A percentile compares a stretch with the other conserved stretches of the same genome.
phyloP scores from a whole-genome alignment of 2,888 invertebrate species.

The Rhabditoides inermis region DNA sequence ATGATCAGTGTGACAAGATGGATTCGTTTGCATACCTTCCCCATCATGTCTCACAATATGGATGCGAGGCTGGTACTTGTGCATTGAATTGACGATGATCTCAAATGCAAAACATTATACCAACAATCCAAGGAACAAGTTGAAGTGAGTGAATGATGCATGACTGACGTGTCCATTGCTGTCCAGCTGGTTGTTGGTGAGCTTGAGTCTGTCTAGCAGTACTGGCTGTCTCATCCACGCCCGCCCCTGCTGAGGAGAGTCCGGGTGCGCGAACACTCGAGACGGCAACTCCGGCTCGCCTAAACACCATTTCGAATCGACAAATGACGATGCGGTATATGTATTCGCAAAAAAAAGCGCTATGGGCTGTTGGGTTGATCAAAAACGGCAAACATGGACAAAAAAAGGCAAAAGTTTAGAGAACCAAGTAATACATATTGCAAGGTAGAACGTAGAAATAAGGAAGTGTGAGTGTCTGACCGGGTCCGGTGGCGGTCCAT shows the following conservation, averaged over 20 bases:
- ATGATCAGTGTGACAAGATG: slow-evolving; percentile 80
- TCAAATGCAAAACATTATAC: slow-evolving; percentile 62
- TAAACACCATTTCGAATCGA: slow-evolving; percentile 11
- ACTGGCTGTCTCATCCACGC: slow-evolving; percentile 82
- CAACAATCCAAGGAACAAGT: no score
- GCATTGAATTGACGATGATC: slow-evolving; percentile 99
- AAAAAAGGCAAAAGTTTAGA: no score
- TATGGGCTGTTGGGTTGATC: no score
- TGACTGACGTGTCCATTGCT: slow-evolving; percentile 83
- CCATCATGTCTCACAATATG: slow-evolving; percentile 67
- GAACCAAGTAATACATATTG: no score
- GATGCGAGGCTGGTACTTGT: slow-evolving; percentile 93
- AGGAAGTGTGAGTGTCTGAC: slow-evolving; percentile 11
- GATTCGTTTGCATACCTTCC: slow-evolving; percentile 63
- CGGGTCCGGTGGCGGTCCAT: slow-evolving; percentile 95
- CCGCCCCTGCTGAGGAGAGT: slow-evolving; percentile 86
- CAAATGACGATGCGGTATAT: no score
- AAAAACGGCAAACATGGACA: no score
- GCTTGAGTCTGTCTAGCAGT: slow-evolving; percentile 93
- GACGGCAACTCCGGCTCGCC: slow-evolving; percentile 71
- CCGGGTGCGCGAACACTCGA: slow-evolving; percentile 84
- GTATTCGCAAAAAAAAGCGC: no score
- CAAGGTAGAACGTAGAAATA: no score
- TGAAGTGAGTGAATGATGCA: no score
- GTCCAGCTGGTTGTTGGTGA: slow-evolving; percentile 96